phyloP scores from a whole-genome alignment of 2,888 invertebrate genomes.

The Piscicola geometra region DNA sequence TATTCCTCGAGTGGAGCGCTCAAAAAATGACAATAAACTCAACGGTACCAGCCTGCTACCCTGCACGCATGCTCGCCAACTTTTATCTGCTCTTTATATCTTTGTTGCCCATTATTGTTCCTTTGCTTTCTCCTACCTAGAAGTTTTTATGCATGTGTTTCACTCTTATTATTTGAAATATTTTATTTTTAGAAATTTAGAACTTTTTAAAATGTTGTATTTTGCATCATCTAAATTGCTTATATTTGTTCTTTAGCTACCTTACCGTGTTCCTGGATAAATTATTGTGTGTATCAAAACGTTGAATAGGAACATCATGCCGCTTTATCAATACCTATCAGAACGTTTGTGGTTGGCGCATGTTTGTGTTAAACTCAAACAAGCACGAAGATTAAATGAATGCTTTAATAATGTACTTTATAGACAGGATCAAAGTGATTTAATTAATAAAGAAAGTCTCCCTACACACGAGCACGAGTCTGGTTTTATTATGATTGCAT shows the following conservation, averaged over 20 bases:
- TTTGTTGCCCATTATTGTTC: not conserved
- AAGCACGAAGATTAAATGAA: no score
- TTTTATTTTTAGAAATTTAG: not conserved
- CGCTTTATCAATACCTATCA: no score
- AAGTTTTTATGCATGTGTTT: not conserved
- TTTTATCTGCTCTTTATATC: not conserved
- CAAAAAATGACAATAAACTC: conserved; percentile 6
- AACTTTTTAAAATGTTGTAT: not conserved
- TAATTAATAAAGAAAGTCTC: not conserved
- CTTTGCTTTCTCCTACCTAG: no score
- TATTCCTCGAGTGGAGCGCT: not conserved
- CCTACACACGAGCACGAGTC: not conserved
- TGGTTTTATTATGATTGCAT: conserved; percentile 3
- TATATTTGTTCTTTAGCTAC: no score
- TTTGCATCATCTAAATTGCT: not conserved
- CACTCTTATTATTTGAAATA: not conserved
- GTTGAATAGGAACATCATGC: no score
- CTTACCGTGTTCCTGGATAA: no score
- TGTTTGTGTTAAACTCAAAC: no score
- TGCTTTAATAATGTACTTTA: not conserved
- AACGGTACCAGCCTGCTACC: not conserved
- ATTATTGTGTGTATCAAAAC: no score
- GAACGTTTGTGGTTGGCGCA: no score
- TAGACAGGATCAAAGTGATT: not conserved
- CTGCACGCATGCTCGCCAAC: not conserved